Base-by-base conservation (phyloP, 2,797 vertebrate species). In the Etheostoma perlongum region DNA sequence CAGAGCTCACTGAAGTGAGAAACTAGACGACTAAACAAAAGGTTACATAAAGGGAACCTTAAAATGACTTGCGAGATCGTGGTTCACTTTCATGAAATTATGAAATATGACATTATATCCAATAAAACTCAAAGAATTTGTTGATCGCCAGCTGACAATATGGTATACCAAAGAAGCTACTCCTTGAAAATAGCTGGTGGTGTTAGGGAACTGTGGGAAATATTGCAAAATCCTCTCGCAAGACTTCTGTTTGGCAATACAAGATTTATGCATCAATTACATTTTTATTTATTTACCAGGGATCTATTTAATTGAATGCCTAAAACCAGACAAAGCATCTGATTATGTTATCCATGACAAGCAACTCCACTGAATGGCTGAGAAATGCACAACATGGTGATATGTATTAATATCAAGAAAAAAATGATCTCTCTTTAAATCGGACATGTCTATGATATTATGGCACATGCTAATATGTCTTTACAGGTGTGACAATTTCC, bases 1-100 rank as follows among this genome's bases (percentile, higher is more conserved):
- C 36, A 60, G 27, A 68, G 30, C 63, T 76, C 13, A 63, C 30
- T 47, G 60, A 69, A 49, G 53, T 51, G 40, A 60, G 25, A 69
- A 1, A 58, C 5, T 8, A 42, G 4, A 66, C 10, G 40, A 64
- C 9, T 16, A 27, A 60, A 53, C 4, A 40, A 47, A 25, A 46
- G 5, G 12, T 33, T 27, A 72, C 27, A 23, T 13, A 2, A 25
- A 44, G 12, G 10, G 46, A 21, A 79, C 62, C 60, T 61, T 18
- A n/a, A 72, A 19, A 12, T 33, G 25, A 58, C 21, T 13, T 59
- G 15, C 10, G 36, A 40, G 36, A 40, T 11, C 2, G 10, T 40
- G 36, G 6, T 40, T 40, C 36, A 3, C 36, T 40, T 40, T 40
- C 36, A 40, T 40, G 8, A 11, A 40, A 40, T 40, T 11, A 6